These are phyloP conservation scores for Salarias fasciatus DNA, from an alignment of 2,797 vertebrate genomes.

Conservation along the genomic window DNA sequence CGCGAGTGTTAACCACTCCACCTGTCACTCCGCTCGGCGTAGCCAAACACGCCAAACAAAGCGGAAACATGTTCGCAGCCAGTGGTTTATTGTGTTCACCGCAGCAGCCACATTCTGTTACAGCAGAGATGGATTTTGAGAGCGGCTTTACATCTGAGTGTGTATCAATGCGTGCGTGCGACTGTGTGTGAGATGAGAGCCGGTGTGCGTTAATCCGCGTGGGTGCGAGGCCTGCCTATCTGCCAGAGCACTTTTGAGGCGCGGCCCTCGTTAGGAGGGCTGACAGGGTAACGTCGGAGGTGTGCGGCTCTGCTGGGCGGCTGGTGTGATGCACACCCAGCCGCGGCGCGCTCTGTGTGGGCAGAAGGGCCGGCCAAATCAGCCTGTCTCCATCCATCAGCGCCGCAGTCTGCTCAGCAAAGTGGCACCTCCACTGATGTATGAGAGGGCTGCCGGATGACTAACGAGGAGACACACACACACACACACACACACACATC, in stretches of 20 bases:
- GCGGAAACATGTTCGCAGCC: no score
- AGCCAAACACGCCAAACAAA: no score
- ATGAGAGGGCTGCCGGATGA: slow-evolving; percentile 53
- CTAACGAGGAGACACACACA: slow-evolving; percentile 38
- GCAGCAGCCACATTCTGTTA: no score
- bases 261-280: slow-evolving; percentile 17
- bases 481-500: neutral
- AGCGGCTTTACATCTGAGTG: no score
- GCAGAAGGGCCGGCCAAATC: slow-evolving; percentile 48
- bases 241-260: slow-evolving; percentile 17
- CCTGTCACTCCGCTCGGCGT: no score
- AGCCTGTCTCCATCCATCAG: slow-evolving; percentile 66
- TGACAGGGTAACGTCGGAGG: slow-evolving; percentile 25
- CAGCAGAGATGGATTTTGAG: no score
- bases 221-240: neutral
- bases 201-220: neutral
- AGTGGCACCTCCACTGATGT: slow-evolving; percentile 57
- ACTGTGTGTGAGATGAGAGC: neutral
- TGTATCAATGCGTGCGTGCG: no score
- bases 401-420: slow-evolving; percentile 47
- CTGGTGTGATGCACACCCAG: slow-evolving; percentile 20
- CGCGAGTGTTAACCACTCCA: no score
- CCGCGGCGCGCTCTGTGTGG: slow-evolving; percentile 55
- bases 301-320: neutral
- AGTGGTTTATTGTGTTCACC: no score